Conservation (phyloP, 2,888 invertebrate species). For the Euspilapteryx auroguttella region DNA sequence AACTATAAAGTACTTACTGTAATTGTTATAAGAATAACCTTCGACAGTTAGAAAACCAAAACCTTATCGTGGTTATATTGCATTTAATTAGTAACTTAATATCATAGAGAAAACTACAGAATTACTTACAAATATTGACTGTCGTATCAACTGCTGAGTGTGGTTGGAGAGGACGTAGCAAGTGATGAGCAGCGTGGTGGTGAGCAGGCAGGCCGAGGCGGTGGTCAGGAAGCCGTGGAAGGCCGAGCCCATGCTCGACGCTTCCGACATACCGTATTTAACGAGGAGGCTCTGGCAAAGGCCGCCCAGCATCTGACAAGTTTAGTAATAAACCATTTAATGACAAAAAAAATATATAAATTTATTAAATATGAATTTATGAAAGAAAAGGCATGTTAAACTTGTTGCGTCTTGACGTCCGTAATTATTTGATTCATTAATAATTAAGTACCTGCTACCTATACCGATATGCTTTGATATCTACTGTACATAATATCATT, state of each 20-base stretch:
- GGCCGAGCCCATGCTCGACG: slow-evolving; percentile 74
- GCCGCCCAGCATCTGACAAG: slow-evolving; percentile 76
- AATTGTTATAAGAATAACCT: no score
- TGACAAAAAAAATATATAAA: not conserved
- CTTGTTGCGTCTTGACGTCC: no score
- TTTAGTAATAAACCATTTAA: slow-evolving; percentile 12
- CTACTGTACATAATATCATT: no score
- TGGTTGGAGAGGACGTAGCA: slow-evolving; percentile 81
- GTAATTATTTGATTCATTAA: no score
- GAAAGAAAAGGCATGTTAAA: not conserved
- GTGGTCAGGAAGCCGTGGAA: slow-evolving; percentile 82
- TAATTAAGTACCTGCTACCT: no score
- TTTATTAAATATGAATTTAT: not conserved
- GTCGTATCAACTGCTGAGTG: slow-evolving; percentile 73
- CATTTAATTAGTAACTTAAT: no score
- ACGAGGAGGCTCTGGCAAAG: slow-evolving; percentile 80
- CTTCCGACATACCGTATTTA: slow-evolving; percentile 75
- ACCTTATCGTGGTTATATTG: no score
- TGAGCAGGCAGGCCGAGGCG: slow-evolving; percentile 78
- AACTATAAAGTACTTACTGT: no score
- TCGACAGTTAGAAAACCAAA: no score
- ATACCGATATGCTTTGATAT: no score
- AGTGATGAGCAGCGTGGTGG: slow-evolving; percentile 70
- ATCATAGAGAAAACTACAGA: no score
- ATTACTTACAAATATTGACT: slow-evolving; percentile 81